Conservation (phyloP, 2,113 vertebrate genomes). For the Poecilia latipinna region DNA sequence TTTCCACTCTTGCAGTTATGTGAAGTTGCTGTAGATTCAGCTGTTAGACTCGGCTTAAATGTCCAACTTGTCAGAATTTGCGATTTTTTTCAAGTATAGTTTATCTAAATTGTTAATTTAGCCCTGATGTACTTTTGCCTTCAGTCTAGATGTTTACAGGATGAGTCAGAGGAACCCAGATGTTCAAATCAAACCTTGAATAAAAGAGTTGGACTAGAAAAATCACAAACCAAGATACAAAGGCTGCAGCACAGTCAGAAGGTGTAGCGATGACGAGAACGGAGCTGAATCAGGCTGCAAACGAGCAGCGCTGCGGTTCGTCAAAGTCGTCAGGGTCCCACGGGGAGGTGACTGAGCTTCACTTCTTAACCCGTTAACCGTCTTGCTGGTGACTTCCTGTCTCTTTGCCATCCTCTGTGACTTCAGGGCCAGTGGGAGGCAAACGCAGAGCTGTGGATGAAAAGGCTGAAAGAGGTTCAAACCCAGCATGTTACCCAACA, state of each 20-base stretch:
- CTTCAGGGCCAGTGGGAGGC: slow-evolving; percentile 12
- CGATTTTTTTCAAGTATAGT: no score
- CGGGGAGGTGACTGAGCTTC: slow-evolving; percentile 44
- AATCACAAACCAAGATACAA: neutral
- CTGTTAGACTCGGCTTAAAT: no score
- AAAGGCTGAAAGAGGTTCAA: slow-evolving; percentile 34
- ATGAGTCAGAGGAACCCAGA: neutral
- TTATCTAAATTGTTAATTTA: neutral
- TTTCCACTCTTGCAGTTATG: neutral
- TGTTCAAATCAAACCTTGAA: neutral
- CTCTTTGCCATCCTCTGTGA: slow-evolving; percentile 14
- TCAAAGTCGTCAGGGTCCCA: slow-evolving; percentile 41
- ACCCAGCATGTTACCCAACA: slow-evolving; percentile 27
- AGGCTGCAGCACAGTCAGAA: slow-evolving; percentile 19
- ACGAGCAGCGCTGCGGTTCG: slow-evolving; percentile 28
- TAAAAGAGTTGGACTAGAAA: neutral
- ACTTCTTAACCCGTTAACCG: slow-evolving; percentile 38
- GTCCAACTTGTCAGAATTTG: no score
- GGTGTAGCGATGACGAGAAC: slow-evolving; percentile 7
- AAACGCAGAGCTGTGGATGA: slow-evolving; percentile 20
- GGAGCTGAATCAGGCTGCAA: slow-evolving; percentile 9
- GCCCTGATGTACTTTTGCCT: neutral
- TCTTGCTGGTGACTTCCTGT: slow-evolving; percentile 25
- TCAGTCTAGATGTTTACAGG: neutral
- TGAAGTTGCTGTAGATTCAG: no score